phyloP scores from a whole-genome alignment of 92 coral and sea anemone species.

The Parazoanthus atlanticus region DNA sequence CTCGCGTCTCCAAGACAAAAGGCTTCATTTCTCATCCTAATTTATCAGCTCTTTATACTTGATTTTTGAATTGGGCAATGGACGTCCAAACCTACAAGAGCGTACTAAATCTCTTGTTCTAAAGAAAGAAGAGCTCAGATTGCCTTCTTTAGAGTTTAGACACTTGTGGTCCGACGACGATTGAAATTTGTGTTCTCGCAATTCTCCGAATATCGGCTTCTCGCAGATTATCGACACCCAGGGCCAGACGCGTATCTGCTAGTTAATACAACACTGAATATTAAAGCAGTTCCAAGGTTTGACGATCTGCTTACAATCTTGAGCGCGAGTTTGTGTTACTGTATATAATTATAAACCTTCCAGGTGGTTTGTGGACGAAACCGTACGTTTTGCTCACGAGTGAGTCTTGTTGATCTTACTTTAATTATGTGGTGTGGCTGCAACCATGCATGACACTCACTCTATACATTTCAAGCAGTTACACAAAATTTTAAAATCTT shows the following conservation, averaged over 20 bases:
- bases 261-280: background rate
- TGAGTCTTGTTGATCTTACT: background rate
- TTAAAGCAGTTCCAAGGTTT: background rate
- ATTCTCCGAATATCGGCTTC: background rate
- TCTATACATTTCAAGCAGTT: conserved; percentile 22
- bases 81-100: background rate
- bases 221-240: background rate
- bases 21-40: background rate
- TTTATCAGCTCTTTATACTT: background rate
- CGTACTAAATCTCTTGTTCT: background rate
- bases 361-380: background rate
- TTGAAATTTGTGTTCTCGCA: background rate
- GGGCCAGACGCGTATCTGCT: background rate
- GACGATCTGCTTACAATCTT: background rate
- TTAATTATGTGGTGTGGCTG: background rate
- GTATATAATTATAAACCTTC: too few species aligned
- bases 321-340: too few species aligned
- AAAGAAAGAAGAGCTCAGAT: background rate
- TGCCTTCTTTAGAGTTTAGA: background rate
- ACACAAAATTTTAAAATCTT: conserved; percentile 6
- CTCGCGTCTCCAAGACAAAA: background rate
- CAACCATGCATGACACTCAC: background rate
- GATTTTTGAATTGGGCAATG: background rate
- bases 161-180: background rate
- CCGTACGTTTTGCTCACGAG: background rate